phyloP scores from a whole-genome alignment of 1,140 invertebrate genomes.

The Ceratina calcarata region DNA sequence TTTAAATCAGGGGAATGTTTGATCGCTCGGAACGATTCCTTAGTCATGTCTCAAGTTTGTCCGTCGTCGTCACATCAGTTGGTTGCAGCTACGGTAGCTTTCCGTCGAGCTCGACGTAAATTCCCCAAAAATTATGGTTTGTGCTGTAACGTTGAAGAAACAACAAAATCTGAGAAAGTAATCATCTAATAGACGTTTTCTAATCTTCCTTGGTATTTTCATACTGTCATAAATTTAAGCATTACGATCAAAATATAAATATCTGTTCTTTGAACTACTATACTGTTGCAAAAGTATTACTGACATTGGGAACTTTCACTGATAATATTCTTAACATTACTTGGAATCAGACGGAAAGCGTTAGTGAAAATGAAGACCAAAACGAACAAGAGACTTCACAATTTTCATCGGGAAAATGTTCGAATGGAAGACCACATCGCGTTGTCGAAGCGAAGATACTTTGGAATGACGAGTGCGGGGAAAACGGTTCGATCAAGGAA shows the following conservation, averaged over 20 bases:
- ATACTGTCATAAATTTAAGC: too few species aligned
- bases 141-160: background rate
- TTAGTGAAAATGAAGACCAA: background rate
- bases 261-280: too few species aligned
- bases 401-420: conserved; percentile 7
- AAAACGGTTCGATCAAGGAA: conserved; percentile 25
- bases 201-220: background rate
- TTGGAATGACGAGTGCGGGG: conserved; percentile 21
- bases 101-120: conserved; percentile 68
- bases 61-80: conserved; percentile 69
- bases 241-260: too few species aligned
- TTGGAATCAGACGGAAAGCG: conserved; percentile 4
- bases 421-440: background rate
- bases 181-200: background rate
- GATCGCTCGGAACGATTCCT: conserved; percentile 16
- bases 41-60: conserved; percentile 66
- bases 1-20: conserved; percentile 46
- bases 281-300: too few species aligned
- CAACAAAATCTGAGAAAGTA: conserved; percentile 35
- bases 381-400: background rate
- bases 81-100: conserved; percentile 67
- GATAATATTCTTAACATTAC: background rate
- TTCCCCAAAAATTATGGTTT: conserved; percentile 69
- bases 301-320: background rate
- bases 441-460: background rate